phyloP scores from a whole-genome alignment of 2,797 vertebrate genomes.

The Phataginus tetradactyla region DNA sequence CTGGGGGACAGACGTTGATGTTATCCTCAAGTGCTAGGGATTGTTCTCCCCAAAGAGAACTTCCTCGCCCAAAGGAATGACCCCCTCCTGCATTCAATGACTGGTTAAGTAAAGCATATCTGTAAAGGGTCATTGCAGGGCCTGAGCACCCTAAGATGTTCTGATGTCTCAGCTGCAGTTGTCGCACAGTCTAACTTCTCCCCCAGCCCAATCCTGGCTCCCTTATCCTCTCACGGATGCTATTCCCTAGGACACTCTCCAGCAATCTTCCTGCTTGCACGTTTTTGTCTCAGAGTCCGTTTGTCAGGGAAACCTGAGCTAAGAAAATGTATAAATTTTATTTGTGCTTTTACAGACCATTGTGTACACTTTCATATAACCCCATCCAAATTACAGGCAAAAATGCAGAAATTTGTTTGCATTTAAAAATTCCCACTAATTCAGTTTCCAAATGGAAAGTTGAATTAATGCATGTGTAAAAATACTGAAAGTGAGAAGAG shows the following conservation, averaged over 20 bases:
- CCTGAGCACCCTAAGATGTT: background rate
- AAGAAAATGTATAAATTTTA: background rate
- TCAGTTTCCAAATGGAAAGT: background rate
- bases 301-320: slow-evolving; percentile 3
- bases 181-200: background rate
- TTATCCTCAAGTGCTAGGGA: background rate
- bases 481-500: background rate
- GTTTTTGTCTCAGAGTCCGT: background rate
- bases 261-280: background rate
- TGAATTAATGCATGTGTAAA: background rate
- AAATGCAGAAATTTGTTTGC: slow-evolving; percentile 35
- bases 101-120: background rate
- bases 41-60: background rate
- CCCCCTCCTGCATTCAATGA: background rate
- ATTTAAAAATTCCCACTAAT: background rate
- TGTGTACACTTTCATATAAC: background rate
- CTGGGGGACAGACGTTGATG: background rate
- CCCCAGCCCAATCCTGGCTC: background rate
- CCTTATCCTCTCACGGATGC: background rate
- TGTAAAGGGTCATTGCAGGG: background rate
- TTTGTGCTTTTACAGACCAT: background rate
- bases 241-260: background rate
- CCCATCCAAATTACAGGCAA: background rate
- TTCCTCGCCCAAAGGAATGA: background rate
- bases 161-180: background rate